Conservation (phyloP, 2,797 vertebrate genomes). For the Cyprinella venusta region DNA sequence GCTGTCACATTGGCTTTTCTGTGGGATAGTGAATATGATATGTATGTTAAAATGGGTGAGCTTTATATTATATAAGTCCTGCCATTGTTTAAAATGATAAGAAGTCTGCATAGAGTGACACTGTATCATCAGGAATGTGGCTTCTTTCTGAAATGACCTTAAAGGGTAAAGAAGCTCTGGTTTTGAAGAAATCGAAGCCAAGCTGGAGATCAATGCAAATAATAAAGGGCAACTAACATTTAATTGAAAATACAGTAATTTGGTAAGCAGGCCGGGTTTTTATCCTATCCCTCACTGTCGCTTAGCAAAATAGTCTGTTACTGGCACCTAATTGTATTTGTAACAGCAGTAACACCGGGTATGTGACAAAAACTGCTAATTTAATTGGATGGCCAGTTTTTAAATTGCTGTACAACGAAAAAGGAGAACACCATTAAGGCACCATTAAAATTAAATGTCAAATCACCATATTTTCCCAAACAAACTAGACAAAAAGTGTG, state of each 20-base stretch:
- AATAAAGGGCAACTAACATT: neutral
- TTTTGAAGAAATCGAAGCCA: neutral
- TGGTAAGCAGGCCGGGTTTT: neutral
- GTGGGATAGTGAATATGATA: conserved; percentile 2
- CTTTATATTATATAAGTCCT: neutral
- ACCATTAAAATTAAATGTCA: neutral
- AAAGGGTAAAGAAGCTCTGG: neutral
- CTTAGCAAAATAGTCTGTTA: neutral
- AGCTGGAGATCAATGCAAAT: neutral
- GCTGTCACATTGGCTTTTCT: conserved; percentile 17
- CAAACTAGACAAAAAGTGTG: neutral
- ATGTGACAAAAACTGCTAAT: neutral
- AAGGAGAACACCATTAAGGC: neutral
- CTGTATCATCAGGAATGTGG: neutral
- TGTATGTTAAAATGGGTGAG: neutral
- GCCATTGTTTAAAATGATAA: neutral
- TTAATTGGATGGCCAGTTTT: neutral
- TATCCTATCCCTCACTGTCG: neutral
- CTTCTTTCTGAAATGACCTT: neutral
- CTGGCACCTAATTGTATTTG: neutral
- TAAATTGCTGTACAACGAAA: neutral
- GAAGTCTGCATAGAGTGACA: too few species aligned
- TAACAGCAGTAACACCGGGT: neutral
- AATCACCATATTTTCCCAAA: neutral
- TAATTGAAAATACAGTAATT: neutral